Base-by-base conservation (phyloP, 2,888 invertebrate species). In the Mimumesa dahlbomi region DNA sequence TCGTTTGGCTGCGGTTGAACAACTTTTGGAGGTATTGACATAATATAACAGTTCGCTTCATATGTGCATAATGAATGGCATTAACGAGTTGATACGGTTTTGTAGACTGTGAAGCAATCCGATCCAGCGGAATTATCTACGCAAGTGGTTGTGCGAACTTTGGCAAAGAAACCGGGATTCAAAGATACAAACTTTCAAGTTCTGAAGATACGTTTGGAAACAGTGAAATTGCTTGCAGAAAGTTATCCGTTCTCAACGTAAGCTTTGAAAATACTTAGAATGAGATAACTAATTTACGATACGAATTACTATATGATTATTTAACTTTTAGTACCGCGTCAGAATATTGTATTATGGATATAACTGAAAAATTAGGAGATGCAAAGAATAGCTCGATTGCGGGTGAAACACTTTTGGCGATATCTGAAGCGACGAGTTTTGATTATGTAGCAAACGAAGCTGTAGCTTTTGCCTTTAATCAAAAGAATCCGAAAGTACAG, bases 121-220 rank as follows among this genome's bases (percentile, higher is more conserved):
- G 93, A 94, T 25, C 85, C 92, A 1, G 91, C 92, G 54, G 93
- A 93, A 29, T 91, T 94, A 1, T 93, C 94, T 0, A 92, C 94
- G 0, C 97, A 97, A 89, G 93, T 95, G 0, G 87, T 97, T 22
- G 92, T 95, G 22, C 92, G 94, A 56, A 92, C 93, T 1, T 85
- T 96, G 13, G 93, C 93, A 75, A 95, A 93, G 84, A 97, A 97
- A 85, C 97, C 97, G 0, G 98, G 98, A 0, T 90, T 92, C 21
- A 92, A 96, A 87, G 98, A 98, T 84, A 97, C 95, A 65, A 97
- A 98, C 88, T 96, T 97, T 72, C 97, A 97, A 91, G 97, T 97
- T 11, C 89, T 97, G 50, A 97, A 97, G 87, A 91, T 94, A 0
- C 93, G 95, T 76, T 89, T 98, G 13, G 97, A 97, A 78, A 92